Evolutionary conservation across 2,888 invertebrate genomes (phyloP).

Genomic region (Pyrrhia umbra): DNA sequence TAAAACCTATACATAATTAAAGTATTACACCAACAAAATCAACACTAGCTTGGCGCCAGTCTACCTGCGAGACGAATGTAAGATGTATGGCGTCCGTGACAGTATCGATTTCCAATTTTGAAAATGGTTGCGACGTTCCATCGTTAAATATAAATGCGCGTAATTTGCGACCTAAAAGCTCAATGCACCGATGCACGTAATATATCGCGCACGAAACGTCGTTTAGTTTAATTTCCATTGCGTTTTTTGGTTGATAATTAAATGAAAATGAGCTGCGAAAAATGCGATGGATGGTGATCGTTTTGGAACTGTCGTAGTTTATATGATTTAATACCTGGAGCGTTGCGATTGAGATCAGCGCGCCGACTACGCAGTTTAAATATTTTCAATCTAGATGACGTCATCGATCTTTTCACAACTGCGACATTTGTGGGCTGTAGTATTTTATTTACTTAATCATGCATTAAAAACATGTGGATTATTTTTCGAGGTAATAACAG

Average conservation of each 20-base stretch:
- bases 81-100: neutral
- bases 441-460: neutral
- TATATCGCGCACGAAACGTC: neutral
- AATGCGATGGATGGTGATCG: neutral
- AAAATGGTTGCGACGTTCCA: neutral
- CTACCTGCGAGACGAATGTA: neutral
- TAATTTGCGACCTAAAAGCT: neutral
- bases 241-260: neutral
- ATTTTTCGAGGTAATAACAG: constrained; percentile 1
- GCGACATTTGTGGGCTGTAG: neutral
- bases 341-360: neutral
- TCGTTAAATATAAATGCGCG: neutral
- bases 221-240: neutral
- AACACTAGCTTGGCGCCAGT: neutral
- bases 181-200: neutral
- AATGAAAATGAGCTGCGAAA: neutral
- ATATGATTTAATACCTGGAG: neutral
- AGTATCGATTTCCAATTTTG: neutral
- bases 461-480: neutral
- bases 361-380: constrained; percentile 59
- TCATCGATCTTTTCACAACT: constrained; percentile 41
- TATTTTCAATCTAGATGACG: constrained; percentile 51
- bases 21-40: neutral
- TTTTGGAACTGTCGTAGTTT: neutral
- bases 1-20: too few relatives aligned